phyloP scores from a whole-genome alignment of 2,888 invertebrate genomes.

The Bombylius major region DNA sequence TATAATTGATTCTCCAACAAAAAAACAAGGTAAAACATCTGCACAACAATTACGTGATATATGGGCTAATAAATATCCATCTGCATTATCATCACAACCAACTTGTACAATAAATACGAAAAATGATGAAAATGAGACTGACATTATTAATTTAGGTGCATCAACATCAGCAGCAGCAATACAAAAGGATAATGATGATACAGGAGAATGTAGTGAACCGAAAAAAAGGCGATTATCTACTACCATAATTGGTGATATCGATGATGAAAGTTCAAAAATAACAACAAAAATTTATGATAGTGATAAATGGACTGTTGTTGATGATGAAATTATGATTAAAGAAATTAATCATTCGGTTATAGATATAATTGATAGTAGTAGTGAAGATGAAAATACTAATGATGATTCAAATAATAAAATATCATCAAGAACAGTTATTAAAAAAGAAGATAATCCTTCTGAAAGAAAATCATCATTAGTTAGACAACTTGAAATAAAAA shows the following conservation, averaged over 20 bases:
- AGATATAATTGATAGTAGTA: conserved; percentile 8
- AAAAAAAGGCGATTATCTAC: conserved; percentile 22
- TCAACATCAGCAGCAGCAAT: neutral
- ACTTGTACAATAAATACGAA: neutral
- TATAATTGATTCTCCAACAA: neutral
- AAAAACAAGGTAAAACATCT: neutral
- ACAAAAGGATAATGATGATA: neutral
- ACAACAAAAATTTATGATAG: neutral
- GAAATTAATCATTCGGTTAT: conserved; percentile 18
- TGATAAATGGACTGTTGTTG: conserved; percentile 20
- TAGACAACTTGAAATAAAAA: conserved; percentile 26
- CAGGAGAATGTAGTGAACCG: neutral
- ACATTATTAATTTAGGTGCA: neutral
- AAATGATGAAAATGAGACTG: neutral
- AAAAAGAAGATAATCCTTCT: neutral
- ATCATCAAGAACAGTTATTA: neutral
- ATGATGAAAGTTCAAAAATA: conserved; percentile 15
- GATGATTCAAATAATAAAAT: neutral
- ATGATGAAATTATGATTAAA: conserved; percentile 27
- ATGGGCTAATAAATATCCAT: conserved; percentile 25
- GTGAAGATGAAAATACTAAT: conserved; percentile 2
- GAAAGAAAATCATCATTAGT: conserved; percentile 13
- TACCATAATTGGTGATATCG: neutral
- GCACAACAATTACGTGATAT: conserved; percentile 23
- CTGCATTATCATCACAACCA: conserved; percentile 1